A percentile compares a stretch with the other conserved stretches of the same genome.
These are phyloP conservation scores for Amblyornis subalaris DNA, from an alignment of 2,113 vertebrate species.

Conservation along the genomic window DNA sequence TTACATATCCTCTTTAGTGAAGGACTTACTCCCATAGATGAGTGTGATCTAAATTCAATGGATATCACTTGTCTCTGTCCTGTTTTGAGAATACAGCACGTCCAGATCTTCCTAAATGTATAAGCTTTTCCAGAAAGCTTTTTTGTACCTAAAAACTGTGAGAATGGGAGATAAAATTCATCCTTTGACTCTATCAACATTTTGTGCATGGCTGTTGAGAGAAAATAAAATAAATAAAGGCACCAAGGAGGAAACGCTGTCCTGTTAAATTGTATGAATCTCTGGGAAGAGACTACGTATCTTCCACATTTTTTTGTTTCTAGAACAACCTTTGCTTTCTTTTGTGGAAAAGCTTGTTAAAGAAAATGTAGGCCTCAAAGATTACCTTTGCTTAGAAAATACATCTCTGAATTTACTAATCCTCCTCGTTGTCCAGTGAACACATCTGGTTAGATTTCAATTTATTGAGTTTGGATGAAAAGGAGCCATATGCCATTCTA, in stretches of 20 bases:
- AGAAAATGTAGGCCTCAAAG: not conserved
- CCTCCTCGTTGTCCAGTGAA: not conserved
- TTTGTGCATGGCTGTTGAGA: not conserved
- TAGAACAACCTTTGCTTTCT: not conserved
- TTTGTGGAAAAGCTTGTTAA: not conserved
- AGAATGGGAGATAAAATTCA: not conserved
- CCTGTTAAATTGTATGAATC: not conserved
- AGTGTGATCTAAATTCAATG: not conserved
- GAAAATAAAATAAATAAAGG: conserved; percentile 7
- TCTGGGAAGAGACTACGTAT: not conserved
- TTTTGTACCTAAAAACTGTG: not conserved
- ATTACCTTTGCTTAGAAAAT: not conserved
- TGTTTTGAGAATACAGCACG: not conserved
- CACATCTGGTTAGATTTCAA: not conserved
- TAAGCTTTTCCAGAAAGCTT: not conserved
- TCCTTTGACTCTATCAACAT: not conserved
- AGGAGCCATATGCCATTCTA: not conserved
- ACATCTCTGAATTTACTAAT: not conserved
- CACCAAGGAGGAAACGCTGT: not conserved
- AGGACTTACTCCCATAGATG: not conserved
- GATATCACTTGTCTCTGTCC: not conserved
- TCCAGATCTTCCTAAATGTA: not conserved
- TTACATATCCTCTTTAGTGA: not conserved
- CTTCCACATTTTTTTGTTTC: not conserved
- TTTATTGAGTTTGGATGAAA: not conserved